These are phyloP conservation scores for Odontomyia ornata DNA, from an alignment of 2,888 invertebrate genomes.

Conservation along the genomic window DNA sequence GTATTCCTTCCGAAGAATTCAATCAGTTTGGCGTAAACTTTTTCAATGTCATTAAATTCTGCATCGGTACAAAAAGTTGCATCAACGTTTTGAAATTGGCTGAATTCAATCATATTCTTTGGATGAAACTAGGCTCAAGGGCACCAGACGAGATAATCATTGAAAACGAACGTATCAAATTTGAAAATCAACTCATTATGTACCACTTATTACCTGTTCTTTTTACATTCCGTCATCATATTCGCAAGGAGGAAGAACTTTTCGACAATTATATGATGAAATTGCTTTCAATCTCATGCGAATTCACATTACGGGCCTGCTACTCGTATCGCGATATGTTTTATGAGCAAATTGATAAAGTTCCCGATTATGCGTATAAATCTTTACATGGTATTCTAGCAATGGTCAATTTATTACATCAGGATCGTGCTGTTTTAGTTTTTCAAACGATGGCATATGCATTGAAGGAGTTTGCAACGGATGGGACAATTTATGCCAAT, in stretches of 20 bases:
- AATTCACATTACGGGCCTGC: constrained; percentile 70
- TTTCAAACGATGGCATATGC: constrained; percentile 72
- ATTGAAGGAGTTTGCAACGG: constrained; percentile 66
- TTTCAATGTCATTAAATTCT: constrained; percentile 62
- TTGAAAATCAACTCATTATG: constrained; percentile 71
- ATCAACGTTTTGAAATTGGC: constrained; percentile 61
- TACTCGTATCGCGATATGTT: constrained; percentile 68
- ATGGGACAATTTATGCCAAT: constrained; percentile 30
- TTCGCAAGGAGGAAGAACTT: constrained; percentile 61
- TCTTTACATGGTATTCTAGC: constrained; percentile 61
- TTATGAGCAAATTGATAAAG: constrained; percentile 51
- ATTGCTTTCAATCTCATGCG: constrained; percentile 70
- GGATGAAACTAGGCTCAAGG: constrained; percentile 61
- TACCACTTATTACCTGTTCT: constrained; percentile 73
- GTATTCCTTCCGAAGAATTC: constrained; percentile 47
- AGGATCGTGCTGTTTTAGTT: constrained; percentile 71
- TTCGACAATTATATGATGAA: constrained; percentile 70
- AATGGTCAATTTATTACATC: constrained; percentile 67
- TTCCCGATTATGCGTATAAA: constrained; percentile 59
- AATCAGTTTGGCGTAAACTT: constrained; percentile 59
- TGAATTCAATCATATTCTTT: constrained; percentile 62
- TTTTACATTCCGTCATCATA: constrained; percentile 61
- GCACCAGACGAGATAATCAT: constrained; percentile 60
- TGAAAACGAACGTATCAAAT: constrained; percentile 60
- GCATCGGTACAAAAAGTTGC: constrained; percentile 58